Evolutionary conservation across 2,113 vertebrate species (phyloP).

Genomic region (Triplophysa siluroides): DNA sequence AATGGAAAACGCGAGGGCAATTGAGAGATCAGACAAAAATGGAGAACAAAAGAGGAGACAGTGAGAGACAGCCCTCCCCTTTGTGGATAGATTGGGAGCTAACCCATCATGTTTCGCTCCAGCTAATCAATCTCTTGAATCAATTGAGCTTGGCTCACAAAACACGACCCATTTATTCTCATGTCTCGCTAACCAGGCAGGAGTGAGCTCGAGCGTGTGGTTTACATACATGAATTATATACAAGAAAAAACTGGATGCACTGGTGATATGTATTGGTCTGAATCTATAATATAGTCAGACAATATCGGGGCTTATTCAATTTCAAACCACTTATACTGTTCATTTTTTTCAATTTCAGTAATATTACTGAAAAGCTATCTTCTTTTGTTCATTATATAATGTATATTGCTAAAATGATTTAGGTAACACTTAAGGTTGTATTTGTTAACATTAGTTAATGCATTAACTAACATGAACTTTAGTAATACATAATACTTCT

Average conservation of each 20-base stretch:
- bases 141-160: slow-evolving; percentile 54
- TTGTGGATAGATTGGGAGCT: slow-evolving; percentile 33
- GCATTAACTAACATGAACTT: too few species aligned
- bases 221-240: not conserved
- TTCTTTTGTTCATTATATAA: too few species aligned
- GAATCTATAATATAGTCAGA: not conserved
- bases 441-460: too few species aligned
- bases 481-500: too few species aligned
- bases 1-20: not conserved
- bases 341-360: not conserved
- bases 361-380: not conserved
- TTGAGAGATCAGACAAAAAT: not conserved
- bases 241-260: not conserved
- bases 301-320: too few species aligned
- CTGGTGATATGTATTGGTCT: not conserved
- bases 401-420: too few species aligned
- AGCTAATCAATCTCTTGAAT: slow-evolving; percentile 70
- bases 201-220: not conserved
- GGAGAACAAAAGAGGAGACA: slow-evolving; percentile 17
- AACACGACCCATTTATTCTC: slow-evolving; percentile 63
- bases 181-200: not conserved
- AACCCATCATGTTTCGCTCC: slow-evolving; percentile 53
- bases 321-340: too few species aligned
- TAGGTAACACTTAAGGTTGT: too few species aligned
- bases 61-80: slow-evolving; percentile 4